These are phyloP conservation scores for Caenorhabditis sp. DNA, from an alignment of 2,888 invertebrate species.

Conservation along the genomic window DNA sequence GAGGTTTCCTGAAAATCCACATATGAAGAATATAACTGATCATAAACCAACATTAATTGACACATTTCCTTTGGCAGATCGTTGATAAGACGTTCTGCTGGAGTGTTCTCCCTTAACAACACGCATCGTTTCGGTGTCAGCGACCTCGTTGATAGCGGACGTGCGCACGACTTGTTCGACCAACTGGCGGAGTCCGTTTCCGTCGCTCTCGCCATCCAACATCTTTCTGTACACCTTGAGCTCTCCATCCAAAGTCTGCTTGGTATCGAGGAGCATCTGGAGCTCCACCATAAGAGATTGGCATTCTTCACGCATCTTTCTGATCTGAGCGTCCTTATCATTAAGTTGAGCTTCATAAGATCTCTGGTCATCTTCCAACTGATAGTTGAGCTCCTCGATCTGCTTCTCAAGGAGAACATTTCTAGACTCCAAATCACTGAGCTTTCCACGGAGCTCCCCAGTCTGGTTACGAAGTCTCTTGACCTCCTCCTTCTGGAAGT, in stretches of 20 bases:
- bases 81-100: conserved; percentile 85
- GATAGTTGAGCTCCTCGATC: conserved; percentile 84
- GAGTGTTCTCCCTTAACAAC: conserved; percentile 84
- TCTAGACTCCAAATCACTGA: conserved; percentile 84
- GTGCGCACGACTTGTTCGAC: conserved; percentile 83
- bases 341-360: conserved; percentile 84
- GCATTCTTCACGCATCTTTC: conserved; percentile 83
- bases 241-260: conserved; percentile 85
- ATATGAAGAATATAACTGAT: too few species aligned
- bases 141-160: conserved; percentile 78
- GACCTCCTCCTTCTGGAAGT: conserved; percentile 82
- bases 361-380: conserved; percentile 84
- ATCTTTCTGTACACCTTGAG: conserved; percentile 86
- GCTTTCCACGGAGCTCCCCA: conserved; percentile 84
- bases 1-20: conserved; percentile 82
- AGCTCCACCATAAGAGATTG: conserved; percentile 84
- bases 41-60: conserved; percentile 81
- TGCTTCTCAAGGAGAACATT: conserved; percentile 85
- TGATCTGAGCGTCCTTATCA: conserved; percentile 83
- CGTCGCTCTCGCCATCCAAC: conserved; percentile 85
- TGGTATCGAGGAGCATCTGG: conserved; percentile 85
- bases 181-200: conserved; percentile 83
- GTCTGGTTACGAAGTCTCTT: conserved; percentile 84
- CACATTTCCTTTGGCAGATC: conserved; percentile 85
- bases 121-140: conserved; percentile 76